phyloP scores from a whole-genome alignment of 2,113 vertebrate species.

The Percopsis transmontana region DNA sequence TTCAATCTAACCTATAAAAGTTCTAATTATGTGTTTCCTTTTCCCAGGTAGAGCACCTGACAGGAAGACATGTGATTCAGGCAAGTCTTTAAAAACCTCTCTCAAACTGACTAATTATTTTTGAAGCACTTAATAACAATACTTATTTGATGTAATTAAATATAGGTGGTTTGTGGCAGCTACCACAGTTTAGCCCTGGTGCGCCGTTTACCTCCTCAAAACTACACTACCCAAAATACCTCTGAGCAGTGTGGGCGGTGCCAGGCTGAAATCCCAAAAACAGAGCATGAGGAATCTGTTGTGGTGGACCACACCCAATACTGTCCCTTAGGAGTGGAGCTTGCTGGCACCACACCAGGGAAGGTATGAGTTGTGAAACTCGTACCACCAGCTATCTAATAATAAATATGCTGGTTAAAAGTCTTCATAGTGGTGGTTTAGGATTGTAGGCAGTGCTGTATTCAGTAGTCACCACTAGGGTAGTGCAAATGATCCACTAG shows the following conservation, averaged over 20 bases:
- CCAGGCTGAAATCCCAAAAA: constrained; percentile 86
- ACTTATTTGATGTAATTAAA: not conserved
- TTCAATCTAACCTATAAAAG: not conserved
- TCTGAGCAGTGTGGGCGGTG: constrained; percentile 85
- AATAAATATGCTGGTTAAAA: too few species aligned
- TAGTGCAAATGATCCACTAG: too few species aligned
- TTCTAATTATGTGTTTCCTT: constrained; percentile 17
- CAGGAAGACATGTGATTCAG: constrained; percentile 90
- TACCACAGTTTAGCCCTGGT: constrained; percentile 95
- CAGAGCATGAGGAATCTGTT: constrained; percentile 85
- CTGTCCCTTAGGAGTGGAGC: constrained; percentile 89
- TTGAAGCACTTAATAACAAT: not conserved
- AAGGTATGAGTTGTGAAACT: too few species aligned
- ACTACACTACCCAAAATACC: constrained; percentile 76
- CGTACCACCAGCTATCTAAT: not conserved
- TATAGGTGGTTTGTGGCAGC: constrained; percentile 86
- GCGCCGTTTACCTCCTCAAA: constrained; percentile 78
- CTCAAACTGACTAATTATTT: not conserved
- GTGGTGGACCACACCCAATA: constrained; percentile 90
- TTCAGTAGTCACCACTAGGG: not conserved
- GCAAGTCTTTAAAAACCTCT: constrained; percentile 36
- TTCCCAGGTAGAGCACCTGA: constrained; percentile 86
- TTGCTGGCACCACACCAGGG: constrained; percentile 61
- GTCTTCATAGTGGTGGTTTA: too few species aligned
- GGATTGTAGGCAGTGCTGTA: not conserved